Evolutionary conservation across 2,113 vertebrate species (phyloP).

Genomic region (Pandion haliaetus): DNA sequence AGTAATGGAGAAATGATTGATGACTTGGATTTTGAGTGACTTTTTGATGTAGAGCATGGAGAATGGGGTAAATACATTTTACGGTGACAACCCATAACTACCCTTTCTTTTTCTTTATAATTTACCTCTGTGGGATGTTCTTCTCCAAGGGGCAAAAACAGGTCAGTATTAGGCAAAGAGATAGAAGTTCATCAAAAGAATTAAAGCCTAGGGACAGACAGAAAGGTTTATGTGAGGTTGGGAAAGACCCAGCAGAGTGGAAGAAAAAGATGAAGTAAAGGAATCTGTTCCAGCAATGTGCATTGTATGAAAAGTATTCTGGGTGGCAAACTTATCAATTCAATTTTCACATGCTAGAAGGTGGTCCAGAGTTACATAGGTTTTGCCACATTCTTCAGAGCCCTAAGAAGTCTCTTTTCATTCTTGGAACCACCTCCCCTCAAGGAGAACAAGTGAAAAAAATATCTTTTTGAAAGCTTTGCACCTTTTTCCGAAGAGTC

Average conservation of each 20-base stretch:
- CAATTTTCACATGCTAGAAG: background rate
- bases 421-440: background rate
- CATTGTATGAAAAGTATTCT: background rate
- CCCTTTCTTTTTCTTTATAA: background rate
- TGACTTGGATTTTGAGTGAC: constrained; percentile 26
- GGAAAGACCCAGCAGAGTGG: background rate
- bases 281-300: background rate
- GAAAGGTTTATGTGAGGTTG: background rate
- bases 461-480: background rate
- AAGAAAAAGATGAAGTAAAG: background rate
- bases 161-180: background rate
- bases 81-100: background rate
- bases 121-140: background rate
- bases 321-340: background rate
- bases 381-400: background rate
- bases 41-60: background rate
- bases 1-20: constrained; percentile 28
- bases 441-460: background rate
- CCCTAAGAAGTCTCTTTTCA: background rate
- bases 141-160: background rate
- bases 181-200: background rate
- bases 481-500: background rate
- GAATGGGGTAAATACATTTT: background rate
- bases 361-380: background rate
- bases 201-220: background rate